These are phyloP conservation scores for Oreohelix idahoensis DNA, from an alignment of 1,140 invertebrate genomes.

Conservation along the genomic window DNA sequence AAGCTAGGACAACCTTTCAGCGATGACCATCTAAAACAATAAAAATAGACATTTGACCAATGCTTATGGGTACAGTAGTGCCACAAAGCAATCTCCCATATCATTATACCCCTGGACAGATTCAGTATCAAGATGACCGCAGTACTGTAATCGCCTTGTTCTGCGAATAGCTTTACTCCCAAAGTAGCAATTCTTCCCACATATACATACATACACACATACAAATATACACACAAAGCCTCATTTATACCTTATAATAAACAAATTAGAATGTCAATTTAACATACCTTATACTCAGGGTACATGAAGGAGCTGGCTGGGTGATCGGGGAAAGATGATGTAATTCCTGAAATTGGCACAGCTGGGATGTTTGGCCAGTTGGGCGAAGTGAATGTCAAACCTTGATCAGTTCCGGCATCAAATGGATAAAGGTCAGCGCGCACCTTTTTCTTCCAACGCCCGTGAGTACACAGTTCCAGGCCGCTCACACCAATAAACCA, in stretches of 20 bases:
- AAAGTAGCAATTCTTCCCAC: slow-evolving; percentile 82
- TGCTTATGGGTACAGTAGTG: slow-evolving; percentile 83
- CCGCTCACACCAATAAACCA: slow-evolving; percentile 64
- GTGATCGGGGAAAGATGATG: slow-evolving; percentile 49
- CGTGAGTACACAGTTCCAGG: slow-evolving; percentile 56
- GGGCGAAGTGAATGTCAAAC: slow-evolving; percentile 62
- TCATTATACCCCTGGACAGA: slow-evolving; percentile 74
- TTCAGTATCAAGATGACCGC: slow-evolving; percentile 80
- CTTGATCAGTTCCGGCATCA: slow-evolving; percentile 62
- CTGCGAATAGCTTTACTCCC: slow-evolving; percentile 86
- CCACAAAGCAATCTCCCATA: slow-evolving; percentile 86
- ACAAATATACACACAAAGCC: no score
- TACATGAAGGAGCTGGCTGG: slow-evolving; percentile 63
- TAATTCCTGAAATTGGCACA: slow-evolving; percentile 55
- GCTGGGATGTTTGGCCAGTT: slow-evolving; percentile 58
- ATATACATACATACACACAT: no score
- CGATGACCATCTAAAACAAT: slow-evolving; percentile 94
- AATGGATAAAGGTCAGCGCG: slow-evolving; percentile 54
- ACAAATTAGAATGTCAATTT: no score
- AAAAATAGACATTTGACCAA: slow-evolving; percentile 84
- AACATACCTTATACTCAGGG: slow-evolving; percentile 48
- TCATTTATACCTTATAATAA: no score
- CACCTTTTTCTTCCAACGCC: slow-evolving; percentile 53
- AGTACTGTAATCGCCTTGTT: slow-evolving; percentile 83
- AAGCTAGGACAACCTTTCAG: slow-evolving; percentile 78